These are phyloP conservation scores for Etheostoma perlongum DNA, from an alignment of 2,797 vertebrate species.

Conservation along the genomic window DNA sequence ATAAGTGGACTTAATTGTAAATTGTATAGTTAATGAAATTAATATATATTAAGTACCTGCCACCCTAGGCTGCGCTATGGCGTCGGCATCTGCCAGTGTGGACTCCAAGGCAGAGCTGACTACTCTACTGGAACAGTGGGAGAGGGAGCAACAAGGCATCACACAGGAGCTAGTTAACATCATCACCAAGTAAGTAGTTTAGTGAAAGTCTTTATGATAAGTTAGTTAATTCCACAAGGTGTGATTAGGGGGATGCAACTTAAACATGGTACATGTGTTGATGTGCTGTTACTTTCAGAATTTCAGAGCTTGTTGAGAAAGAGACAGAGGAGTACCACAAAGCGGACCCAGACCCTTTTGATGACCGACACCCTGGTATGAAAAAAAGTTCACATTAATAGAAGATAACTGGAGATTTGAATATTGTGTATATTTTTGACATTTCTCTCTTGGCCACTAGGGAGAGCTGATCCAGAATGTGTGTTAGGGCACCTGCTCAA, in stretches of 20 bases:
- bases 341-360: conserved; percentile 97
- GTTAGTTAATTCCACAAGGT: background rate
- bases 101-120: conserved; percentile 99
- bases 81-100: conserved; percentile 86
- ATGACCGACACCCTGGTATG: conserved; percentile 97
- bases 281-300: conserved; percentile 83
- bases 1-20: background rate
- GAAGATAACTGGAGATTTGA: background rate
- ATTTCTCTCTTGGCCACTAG: conserved; percentile 79
- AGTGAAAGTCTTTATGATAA: background rate
- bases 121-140: conserved; percentile 96
- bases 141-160: conserved; percentile 93
- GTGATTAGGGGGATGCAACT: background rate
- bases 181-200: conserved; percentile 91
- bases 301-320: conserved; percentile 97
- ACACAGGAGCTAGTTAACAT: conserved; percentile 94
- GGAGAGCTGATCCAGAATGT: conserved; percentile 97
- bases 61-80: conserved; percentile 76
- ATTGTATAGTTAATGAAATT: background rate
- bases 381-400: background rate
- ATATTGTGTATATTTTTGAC: conserved; percentile 45
- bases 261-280: conserved; percentile 11
- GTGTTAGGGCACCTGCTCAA: conserved; percentile 97
- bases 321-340: conserved; percentile 99
- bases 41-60: background rate